These are phyloP conservation scores for Microplitis demolitor DNA, from an alignment of 1,140 invertebrate genomes.

Conservation along the genomic window DNA sequence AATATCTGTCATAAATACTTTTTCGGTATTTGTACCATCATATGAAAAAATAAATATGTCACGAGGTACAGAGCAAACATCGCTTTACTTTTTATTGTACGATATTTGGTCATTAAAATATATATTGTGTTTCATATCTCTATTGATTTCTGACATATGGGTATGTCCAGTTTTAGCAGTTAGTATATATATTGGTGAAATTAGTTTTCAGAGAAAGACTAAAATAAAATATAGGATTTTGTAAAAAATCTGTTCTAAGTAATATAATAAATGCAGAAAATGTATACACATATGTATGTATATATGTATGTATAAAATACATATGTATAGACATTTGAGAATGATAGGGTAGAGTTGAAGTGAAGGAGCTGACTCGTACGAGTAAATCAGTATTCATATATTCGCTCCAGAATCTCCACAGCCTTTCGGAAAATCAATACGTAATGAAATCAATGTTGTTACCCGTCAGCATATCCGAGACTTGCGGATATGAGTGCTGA, in stretches of 20 bases:
- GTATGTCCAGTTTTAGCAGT: background rate
- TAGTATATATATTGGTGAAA: background rate
- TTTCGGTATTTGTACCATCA: too few species aligned
- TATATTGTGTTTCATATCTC: too few species aligned
- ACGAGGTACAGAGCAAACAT: too few species aligned
- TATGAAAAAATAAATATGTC: too few species aligned
- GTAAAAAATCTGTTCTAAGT: background rate
- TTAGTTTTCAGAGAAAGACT: background rate
- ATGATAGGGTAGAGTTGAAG: slow-evolving; percentile 16
- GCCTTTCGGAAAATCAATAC: slow-evolving; percentile 51
- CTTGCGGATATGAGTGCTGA: slow-evolving; percentile 9
- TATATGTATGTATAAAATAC: slow-evolving; percentile 1
- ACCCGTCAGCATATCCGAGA: slow-evolving; percentile 39
- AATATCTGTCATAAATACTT: too few species aligned
- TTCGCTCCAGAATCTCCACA: slow-evolving; percentile 45
- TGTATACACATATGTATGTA: background rate
- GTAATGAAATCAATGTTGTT: slow-evolving; percentile 59
- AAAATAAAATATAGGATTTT: background rate
- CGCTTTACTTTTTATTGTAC: too few species aligned
- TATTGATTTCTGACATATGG: background rate
- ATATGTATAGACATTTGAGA: slow-evolving; percentile 14
- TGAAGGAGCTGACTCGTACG: slow-evolving; percentile 23
- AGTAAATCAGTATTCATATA: slow-evolving; percentile 55
- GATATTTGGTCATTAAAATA: too few species aligned
- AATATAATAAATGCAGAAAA: background rate